Evolutionary conservation across 1,140 invertebrate genomes (phyloP).

Genomic region (Phymorhynchus buccinoides): DNA sequence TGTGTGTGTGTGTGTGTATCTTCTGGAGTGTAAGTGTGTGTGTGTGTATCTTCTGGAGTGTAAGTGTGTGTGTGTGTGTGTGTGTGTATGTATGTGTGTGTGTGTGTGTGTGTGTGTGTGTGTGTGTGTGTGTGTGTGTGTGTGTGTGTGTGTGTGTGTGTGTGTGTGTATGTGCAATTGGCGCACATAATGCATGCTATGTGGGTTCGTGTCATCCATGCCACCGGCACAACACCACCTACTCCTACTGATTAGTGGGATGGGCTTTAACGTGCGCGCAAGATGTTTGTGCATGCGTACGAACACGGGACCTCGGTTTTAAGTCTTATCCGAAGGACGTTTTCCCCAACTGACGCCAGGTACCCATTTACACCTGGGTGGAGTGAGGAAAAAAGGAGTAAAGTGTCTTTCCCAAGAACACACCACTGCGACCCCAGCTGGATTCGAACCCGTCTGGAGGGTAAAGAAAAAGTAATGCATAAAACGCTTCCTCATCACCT

Average conservation of each 20-base stretch:
- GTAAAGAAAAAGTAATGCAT: too few relatives aligned
- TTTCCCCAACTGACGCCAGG: too few relatives aligned
- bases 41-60: too few relatives aligned
- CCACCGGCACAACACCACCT: not conserved
- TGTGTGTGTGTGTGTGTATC: not conserved
- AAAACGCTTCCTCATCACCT: too few relatives aligned
- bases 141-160: conserved; percentile 15
- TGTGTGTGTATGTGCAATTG: not conserved
- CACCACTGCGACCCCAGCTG: too few relatives aligned
- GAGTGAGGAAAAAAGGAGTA: too few relatives aligned
- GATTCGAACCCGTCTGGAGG: too few relatives aligned
- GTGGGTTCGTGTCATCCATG: not conserved
- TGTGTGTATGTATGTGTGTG: not conserved
- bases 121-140: conserved; percentile 9
- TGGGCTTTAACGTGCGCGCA: not conserved
- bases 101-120: not conserved
- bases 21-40: not conserved
- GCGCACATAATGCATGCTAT: too few relatives aligned
- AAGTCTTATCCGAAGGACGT: not conserved
- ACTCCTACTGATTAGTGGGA: not conserved
- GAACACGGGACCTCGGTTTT: not conserved
- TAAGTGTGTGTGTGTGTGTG: too few relatives aligned
- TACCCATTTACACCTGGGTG: too few relatives aligned
- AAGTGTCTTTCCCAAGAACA: too few relatives aligned
- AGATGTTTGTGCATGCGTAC: not conserved